Base-by-base conservation (phyloP, 1,140 invertebrate genomes). In the Sweltsa coloradensis region DNA sequence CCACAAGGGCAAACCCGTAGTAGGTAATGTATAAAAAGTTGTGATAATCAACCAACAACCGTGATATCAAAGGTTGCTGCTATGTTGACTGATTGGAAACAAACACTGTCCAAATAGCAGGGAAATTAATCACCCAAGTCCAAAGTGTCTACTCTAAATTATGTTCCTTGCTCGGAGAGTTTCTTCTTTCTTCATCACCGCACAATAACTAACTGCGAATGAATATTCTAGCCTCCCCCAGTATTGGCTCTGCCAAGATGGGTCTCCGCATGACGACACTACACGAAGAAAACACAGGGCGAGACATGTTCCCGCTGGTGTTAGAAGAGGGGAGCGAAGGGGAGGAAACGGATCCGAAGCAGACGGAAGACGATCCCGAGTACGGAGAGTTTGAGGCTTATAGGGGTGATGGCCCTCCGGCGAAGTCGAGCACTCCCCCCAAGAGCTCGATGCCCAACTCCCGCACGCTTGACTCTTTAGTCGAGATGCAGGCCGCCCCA, bases 221-320 rank as follows among this genome's bases (percentile, higher is more conserved):
- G n/a, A n/a, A n/a, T n/a, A n/a, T n/a, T n/a, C n/a, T 68, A 87
- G 84, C 84, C 51, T 87, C 87, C 24, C 88, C 88, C 36, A 81
- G 75, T 58, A 75, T 79, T 5, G 82, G 85, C 21, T 78, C 81
- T 52, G 75, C 75, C 48, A 92, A 91, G 67, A 60, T 90, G 53
- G 76, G 85, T 26, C 75, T 90, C 59, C 76, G 89, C 31, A 90
- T 95, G 89, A 89, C 85, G 22, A 94, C 90, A 3, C 66, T 95
- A 29, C 82, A 92, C 56, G 90, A 94, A 66, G 89, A 94, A 62
- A 63, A 52, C 49, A 61, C 62, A 3, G 53, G 41, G 7, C 24
- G 24, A 16, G 19, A 46, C 19, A 42, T 49, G 40, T 43, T 41
- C 23, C 47, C 47, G 9, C 27, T 49, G 29, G 27, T 44, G 2